These are phyloP conservation scores for Cottoperca gobio DNA, from an alignment of 2,797 vertebrate genomes.

Conservation along the genomic window DNA sequence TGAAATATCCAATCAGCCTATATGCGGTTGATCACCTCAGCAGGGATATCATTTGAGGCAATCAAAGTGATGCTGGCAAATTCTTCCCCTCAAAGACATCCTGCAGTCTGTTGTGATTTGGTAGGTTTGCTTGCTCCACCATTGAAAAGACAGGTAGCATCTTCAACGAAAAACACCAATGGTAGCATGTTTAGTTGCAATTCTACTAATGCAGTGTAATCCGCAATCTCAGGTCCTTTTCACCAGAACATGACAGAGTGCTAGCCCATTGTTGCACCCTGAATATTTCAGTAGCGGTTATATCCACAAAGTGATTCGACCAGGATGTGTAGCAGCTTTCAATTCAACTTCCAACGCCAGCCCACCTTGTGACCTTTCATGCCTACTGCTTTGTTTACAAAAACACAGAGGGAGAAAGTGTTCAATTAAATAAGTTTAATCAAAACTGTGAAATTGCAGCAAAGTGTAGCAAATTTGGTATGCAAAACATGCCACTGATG, in stretches of 20 bases:
- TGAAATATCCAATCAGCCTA: conserved; percentile 74
- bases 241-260: neutral
- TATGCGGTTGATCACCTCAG: conserved; percentile 72
- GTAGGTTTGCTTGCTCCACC: conserved; percentile 35
- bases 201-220: conserved; percentile 11
- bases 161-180: conserved; percentile 33
- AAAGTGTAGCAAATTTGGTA: conserved; percentile 50
- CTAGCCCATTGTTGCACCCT: neutral
- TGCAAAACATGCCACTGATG: conserved; percentile 65
- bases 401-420: conserved; percentile 35
- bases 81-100: conserved; percentile 41
- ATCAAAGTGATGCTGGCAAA: conserved; percentile 60
- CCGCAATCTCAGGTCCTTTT: conserved; percentile 4
- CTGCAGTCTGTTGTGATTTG: conserved; percentile 39
- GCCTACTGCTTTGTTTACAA: conserved; percentile 43
- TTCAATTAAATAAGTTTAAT: conserved; percentile 55
- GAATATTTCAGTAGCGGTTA: conserved; percentile 9
- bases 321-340: conserved; percentile 16
- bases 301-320: conserved; percentile 11
- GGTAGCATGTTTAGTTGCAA: conserved; percentile 8
- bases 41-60: conserved; percentile 64
- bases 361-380: neutral
- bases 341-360: neutral
- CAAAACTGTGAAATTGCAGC: conserved; percentile 56
- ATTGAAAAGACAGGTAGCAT: conserved; percentile 27